These are phyloP conservation scores for Ptiloglossa arizonensis DNA, from an alignment of 1,140 invertebrate species.

Conservation along the genomic window DNA sequence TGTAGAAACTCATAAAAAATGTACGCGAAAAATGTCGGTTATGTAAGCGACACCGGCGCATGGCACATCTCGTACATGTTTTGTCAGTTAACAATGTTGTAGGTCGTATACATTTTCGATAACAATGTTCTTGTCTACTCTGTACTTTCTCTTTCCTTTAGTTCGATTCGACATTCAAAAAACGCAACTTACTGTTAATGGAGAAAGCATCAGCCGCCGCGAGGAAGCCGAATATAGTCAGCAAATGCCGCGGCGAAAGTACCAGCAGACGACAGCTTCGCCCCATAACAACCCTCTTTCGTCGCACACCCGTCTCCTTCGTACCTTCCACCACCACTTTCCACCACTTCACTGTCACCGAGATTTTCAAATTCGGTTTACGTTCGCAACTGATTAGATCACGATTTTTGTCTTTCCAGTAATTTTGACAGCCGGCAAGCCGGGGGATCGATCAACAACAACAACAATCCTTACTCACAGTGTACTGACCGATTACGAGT, in stretches of 20 bases:
- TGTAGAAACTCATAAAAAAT: not conserved
- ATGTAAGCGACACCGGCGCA: conserved; percentile 46
- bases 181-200: conserved; percentile 56
- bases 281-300: conserved; percentile 69
- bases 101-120: not conserved
- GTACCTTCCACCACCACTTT: conserved; percentile 49
- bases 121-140: not conserved
- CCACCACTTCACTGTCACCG: conserved; percentile 44
- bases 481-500: conserved; percentile 4
- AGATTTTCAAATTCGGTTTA: not conserved
- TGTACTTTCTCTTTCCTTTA: not conserved
- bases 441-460: conserved; percentile 52
- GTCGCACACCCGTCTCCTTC: conserved; percentile 50
- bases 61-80: conserved; percentile 12
- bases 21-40: conserved; percentile 28
- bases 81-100: conserved; percentile 10
- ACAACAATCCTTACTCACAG: conserved; percentile 32
- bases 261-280: conserved; percentile 59
- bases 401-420: conserved; percentile 20
- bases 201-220: conserved; percentile 50
- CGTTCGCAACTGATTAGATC: not conserved
- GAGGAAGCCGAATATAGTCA: conserved; percentile 43
- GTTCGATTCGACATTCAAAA: not conserved
- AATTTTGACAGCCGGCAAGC: conserved; percentile 39
- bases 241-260: conserved; percentile 48